Percentiles rank a stretch among this genome's conserved stretches.
These are phyloP conservation scores for Eudasyphora cyanicolor DNA, from an alignment of 2,888 invertebrate genomes.

Conservation along the genomic window DNA sequence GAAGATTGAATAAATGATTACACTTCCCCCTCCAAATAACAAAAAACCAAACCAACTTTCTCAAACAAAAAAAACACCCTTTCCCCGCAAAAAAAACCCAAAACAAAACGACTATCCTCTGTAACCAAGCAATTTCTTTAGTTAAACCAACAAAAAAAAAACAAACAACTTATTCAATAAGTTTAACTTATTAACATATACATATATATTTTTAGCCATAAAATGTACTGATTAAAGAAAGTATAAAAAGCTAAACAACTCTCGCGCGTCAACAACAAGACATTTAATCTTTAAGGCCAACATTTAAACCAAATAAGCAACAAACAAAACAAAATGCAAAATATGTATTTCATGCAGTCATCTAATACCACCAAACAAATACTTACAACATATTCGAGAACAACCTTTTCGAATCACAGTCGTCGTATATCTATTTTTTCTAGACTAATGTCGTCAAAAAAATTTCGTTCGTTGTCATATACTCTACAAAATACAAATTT, in stretches of 20 bases:
- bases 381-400: background rate
- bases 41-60: background rate
- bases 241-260: slow-evolving; percentile 39
- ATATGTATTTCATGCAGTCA: slow-evolving; percentile 27
- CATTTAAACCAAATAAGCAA: slow-evolving; percentile 8
- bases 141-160: slow-evolving; percentile 39
- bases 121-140: slow-evolving; percentile 24
- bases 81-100: slow-evolving; percentile 16
- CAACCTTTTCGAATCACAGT: slow-evolving; percentile 17
- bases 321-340: slow-evolving; percentile 27
- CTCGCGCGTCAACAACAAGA: slow-evolving; percentile 11
- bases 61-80: slow-evolving; percentile 8
- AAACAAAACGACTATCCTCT: background rate
- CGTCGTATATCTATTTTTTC: slow-evolving; percentile 23
- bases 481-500: slow-evolving; percentile 33
- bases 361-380: slow-evolving; percentile 58
- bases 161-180: slow-evolving; percentile 48
- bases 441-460: slow-evolving; percentile 15
- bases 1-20: slow-evolving; percentile 67
- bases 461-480: slow-evolving; percentile 31
- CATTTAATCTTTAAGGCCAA: background rate
- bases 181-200: slow-evolving; percentile 44
- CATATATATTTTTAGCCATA: slow-evolving; percentile 13
- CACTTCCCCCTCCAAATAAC: slow-evolving; percentile 9
- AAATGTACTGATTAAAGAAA: slow-evolving; percentile 48